Conservation (phyloP, 2,797 vertebrate genomes). For the Delichon dasypus region DNA sequence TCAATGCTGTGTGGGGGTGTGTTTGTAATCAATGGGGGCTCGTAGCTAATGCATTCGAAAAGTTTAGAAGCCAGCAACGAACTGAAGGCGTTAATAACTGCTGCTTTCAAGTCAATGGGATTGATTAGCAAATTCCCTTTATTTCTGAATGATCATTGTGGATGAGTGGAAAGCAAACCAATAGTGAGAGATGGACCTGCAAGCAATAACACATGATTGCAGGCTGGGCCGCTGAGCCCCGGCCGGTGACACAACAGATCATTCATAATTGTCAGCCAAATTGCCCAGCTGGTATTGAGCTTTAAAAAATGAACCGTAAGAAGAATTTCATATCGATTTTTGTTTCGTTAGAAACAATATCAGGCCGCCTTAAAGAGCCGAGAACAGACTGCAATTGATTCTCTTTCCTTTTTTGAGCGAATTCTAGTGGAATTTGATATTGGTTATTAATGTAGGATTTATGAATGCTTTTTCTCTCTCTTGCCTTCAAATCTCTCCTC, state of each 20-base stretch:
- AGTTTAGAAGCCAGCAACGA: constrained; percentile 77
- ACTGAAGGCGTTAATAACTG: constrained; percentile 77
- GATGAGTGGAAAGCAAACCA: constrained; percentile 72
- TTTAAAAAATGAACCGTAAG: constrained; percentile 81
- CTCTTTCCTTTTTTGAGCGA: constrained; percentile 74
- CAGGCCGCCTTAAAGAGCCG: constrained; percentile 77
- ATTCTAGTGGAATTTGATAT: constrained; percentile 76
- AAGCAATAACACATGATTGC: constrained; percentile 74
- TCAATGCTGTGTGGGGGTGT: background rate
- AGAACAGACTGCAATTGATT: constrained; percentile 83
- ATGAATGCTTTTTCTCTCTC: constrained; percentile 61
- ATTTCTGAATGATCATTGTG: constrained; percentile 73
- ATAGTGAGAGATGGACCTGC: constrained; percentile 71
- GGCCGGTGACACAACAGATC: constrained; percentile 79
- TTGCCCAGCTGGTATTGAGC: constrained; percentile 84
- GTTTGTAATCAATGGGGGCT: constrained; percentile 77
- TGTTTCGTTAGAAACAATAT: constrained; percentile 80
- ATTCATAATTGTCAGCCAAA: constrained; percentile 90
- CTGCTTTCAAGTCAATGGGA: constrained; percentile 78
- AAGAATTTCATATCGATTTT: constrained; percentile 89
- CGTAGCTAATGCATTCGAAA: constrained; percentile 79
- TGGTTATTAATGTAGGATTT: constrained; percentile 78
- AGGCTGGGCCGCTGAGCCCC: constrained; percentile 57
- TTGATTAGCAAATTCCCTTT: constrained; percentile 82
- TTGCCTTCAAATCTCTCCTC: background rate